Evolutionary conservation across 2,888 invertebrate species (phyloP).

Genomic region (Subacronicta megacephala): DNA sequence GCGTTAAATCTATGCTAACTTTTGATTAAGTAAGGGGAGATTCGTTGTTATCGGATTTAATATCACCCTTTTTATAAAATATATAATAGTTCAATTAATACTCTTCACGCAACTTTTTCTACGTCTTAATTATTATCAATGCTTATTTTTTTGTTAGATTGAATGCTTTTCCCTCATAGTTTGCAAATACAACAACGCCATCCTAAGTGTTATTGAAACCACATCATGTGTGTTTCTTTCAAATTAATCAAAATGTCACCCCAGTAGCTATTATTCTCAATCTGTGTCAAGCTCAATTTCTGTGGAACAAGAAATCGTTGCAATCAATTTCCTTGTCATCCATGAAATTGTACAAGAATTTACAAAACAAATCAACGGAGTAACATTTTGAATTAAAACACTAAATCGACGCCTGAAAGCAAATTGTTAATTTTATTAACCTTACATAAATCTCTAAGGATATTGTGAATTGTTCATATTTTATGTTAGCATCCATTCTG

Average conservation of each 20-base stretch:
- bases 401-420: conserved; percentile 52
- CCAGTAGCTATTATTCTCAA: conserved; percentile 27
- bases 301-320: conserved; percentile 39
- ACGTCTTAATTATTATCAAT: too few species aligned
- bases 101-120: too few species aligned
- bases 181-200: too few species aligned
- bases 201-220: too few species aligned
- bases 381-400: conserved; percentile 53
- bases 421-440: conserved; percentile 59
- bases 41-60: too few species aligned
- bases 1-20: too few species aligned
- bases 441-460: conserved; percentile 54
- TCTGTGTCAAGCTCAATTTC: conserved; percentile 19
- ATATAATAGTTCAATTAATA: too few species aligned
- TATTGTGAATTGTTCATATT: conserved; percentile 54
- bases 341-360: conserved; percentile 39
- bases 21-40: too few species aligned
- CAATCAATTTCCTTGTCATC: conserved; percentile 42
- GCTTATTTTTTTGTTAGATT: too few species aligned
- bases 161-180: too few species aligned
- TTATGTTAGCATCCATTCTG: conserved; percentile 44
- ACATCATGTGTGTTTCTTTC: conserved; percentile 3
- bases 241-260: conserved; percentile 15
- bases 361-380: conserved; percentile 44
- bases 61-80: too few species aligned